phyloP scores from a whole-genome alignment of 2,113 vertebrate species.

The Collichthys lucidus region DNA sequence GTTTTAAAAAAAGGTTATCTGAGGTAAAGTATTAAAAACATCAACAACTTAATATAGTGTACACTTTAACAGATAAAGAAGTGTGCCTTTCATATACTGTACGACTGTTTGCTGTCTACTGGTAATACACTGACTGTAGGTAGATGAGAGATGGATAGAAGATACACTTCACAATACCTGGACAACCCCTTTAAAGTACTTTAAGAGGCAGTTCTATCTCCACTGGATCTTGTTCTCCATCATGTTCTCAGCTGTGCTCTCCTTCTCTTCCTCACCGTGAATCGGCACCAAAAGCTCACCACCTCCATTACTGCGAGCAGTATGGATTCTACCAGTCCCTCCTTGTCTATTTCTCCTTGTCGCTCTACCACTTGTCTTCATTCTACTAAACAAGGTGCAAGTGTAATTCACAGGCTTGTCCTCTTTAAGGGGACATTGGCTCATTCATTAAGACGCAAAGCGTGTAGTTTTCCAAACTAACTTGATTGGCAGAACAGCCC shows the following conservation, averaged over 20 bases:
- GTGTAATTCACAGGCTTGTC: constrained; percentile 56
- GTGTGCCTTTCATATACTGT: no score
- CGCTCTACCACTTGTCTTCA: constrained; percentile 20
- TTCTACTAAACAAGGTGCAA: constrained; percentile 45
- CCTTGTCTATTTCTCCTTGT: constrained; percentile 10
- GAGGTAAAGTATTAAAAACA: no score
- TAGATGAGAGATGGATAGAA: no score
- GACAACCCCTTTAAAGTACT: background rate
- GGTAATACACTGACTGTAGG: no score
- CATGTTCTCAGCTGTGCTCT: background rate
- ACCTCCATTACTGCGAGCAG: constrained; percentile 4
- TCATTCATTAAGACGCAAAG: constrained; percentile 68
- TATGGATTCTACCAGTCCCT: constrained; percentile 3
- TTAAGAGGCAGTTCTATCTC: constrained; percentile 8
- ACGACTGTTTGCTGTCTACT: no score
- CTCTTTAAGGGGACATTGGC: constrained; percentile 62
- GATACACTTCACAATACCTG: no score
- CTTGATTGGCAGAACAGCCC: constrained; percentile 68
- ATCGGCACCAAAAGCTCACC: constrained; percentile 22
- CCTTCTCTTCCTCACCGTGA: background rate
- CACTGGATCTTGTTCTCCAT: constrained; percentile 1
- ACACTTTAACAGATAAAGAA: no score
- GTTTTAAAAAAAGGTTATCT: no score
- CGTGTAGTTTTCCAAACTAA: constrained; percentile 52
- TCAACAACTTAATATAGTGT: no score